Evolutionary conservation across 2,888 invertebrate genomes (phyloP), one percentile per base, ranked within the genome.

Genomic region (Lomographa bimaculata): DNA sequence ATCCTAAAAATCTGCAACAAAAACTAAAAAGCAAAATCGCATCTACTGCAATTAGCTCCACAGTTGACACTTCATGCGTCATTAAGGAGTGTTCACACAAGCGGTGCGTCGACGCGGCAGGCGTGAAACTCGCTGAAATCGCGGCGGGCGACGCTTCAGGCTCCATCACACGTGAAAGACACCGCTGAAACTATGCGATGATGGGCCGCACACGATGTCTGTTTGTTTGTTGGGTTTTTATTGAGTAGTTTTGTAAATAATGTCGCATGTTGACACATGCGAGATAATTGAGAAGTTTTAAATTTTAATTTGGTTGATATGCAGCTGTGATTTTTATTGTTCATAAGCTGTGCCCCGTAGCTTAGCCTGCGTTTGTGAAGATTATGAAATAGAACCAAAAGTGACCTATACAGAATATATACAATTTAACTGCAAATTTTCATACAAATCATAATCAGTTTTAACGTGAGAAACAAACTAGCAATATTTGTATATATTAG

Each of bases 101-200:
- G 58, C 57, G 62, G 60, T 56, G 61, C 58, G 56, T 58, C 45
- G 61, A 21, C 59, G 57, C 55, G 53, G 59, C 43, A 83, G 80
- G 82, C 85, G 84, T 85, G 84, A 85, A 86, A 80, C 63, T 61
- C 49, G 68, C 83, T 83, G 79, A 83, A 84, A 81, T 82, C 75
- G 78, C 55, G 58, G 63, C 67, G n/a, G 68, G 58, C 50, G 63
- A 71, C 75, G 74, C 79, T 85, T 86, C 85, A 86, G 82, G 87
- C 62, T 60, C 64, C 83, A 85, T 85, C 83, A 68, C 72, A 43
- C 64, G 45, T 61, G 79, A 79, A 83, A 85, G 79, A 74, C 48
- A 65, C 81, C 81, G 83, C 79, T 84, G 79, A 78, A 81, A 78
- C 64, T 70, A 66, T 64, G 66, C 74, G 53, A 39, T 76, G 78